These are phyloP conservation scores for Ochotona curzoniae DNA, from an alignment of 2,113 vertebrate species.

Conservation along the genomic window DNA sequence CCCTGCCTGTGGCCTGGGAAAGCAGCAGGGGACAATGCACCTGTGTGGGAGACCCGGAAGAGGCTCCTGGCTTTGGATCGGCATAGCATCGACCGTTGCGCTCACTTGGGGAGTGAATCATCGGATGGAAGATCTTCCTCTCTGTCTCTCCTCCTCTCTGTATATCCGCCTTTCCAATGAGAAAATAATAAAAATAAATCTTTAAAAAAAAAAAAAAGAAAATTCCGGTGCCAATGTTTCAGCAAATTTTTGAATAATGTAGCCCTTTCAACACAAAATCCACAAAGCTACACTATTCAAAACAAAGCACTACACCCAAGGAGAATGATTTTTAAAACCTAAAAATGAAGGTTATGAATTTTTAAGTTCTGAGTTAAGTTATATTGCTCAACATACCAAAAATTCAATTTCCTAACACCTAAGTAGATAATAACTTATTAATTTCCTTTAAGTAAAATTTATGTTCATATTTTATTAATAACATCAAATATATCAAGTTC, in stretches of 20 bases:
- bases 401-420: conserved; percentile 38
- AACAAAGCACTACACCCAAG: conserved; percentile 25
- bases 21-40: too few species aligned
- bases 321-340: conserved; percentile 51
- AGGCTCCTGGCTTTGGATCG: too few species aligned
- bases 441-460: conserved; percentile 19
- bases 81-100: too few species aligned
- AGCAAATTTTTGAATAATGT: conserved; percentile 17
- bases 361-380: conserved; percentile 18
- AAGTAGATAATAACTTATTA: not conserved
- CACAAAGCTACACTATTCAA: conserved; percentile 7
- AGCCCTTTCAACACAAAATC: not conserved
- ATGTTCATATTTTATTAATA: conserved; percentile 26
- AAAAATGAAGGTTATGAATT: conserved; percentile 38
- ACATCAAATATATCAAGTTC: conserved; percentile 9
- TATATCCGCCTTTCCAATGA: too few species aligned
- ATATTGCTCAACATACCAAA: not conserved
- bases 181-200: too few species aligned
- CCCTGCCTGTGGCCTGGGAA: too few species aligned
- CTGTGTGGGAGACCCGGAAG: too few species aligned
- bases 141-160: too few species aligned
- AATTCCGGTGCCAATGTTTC: not conserved
- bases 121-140: too few species aligned
- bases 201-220: too few species aligned
- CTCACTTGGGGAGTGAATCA: too few species aligned